A percentile compares a stretch with the other conserved stretches of the same genome.
Conservation (phyloP, 92 coral and sea anemone genomes). For the Porites lobata region DNA sequence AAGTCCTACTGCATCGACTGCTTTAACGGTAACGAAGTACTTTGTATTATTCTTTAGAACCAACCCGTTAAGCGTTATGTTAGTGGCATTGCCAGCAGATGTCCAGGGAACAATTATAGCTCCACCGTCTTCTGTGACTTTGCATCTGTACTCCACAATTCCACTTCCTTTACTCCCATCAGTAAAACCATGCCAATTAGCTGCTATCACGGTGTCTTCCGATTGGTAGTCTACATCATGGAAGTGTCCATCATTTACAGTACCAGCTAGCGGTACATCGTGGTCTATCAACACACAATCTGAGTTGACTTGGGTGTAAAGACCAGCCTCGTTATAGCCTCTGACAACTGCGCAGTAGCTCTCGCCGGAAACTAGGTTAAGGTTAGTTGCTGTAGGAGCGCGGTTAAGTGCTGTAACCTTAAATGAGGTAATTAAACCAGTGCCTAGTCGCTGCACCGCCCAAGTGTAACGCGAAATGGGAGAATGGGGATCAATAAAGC, state of each 20-base stretch:
- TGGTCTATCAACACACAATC: conserved; percentile 94
- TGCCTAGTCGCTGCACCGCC: conserved; percentile 81
- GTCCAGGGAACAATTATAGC: conserved; percentile 77
- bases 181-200: conserved; percentile 89
- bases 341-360: conserved; percentile 92
- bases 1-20: conserved; percentile 85
- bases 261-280: conserved; percentile 92
- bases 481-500: conserved; percentile 84
- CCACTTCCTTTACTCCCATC: conserved; percentile 97
- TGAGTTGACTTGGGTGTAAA: conserved; percentile 79
- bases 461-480: conserved; percentile 79
- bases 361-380: conserved; percentile 84
- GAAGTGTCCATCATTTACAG: conserved; percentile 83
- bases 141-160: conserved; percentile 84
- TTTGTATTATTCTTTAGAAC: conserved; percentile 51
- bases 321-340: conserved; percentile 90
- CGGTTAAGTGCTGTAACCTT: conserved; percentile 66
- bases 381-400: conserved; percentile 62
- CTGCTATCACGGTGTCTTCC: conserved; percentile 63
- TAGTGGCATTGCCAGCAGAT: conserved; percentile 78
- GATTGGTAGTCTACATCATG: conserved; percentile 93
- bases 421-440: conserved; percentile 74
- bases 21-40: conserved; percentile 72
- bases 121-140: conserved; percentile 71
- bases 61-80: conserved; percentile 65